Percentiles rank a stretch among this genome's conserved stretches.
Evolutionary conservation across 2,797 vertebrate species (phyloP).

Genomic region (Orestias chungarensis): DNA sequence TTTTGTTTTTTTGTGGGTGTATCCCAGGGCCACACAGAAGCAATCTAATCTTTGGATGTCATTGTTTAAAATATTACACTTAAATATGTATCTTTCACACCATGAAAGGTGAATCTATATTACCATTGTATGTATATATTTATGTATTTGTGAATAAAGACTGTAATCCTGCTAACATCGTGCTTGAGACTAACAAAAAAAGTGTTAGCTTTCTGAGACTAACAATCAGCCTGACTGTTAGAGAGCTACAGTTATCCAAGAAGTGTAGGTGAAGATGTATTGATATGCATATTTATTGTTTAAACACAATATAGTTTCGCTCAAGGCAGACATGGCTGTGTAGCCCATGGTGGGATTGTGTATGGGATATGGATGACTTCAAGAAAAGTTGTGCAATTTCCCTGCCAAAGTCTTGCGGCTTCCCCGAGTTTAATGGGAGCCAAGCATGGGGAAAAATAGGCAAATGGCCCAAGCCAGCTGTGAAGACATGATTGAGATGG

Average conservation of each 20-base stretch:
- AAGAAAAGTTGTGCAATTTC: constrained; percentile 41
- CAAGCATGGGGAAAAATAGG: constrained; percentile 33
- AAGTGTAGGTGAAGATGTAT: constrained; percentile 63
- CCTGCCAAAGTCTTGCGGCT: constrained; percentile 35
- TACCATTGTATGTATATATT: constrained; percentile 36
- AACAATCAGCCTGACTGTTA: constrained; percentile 60
- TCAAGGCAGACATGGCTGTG: constrained; percentile 32
- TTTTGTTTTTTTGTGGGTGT: too few relatives aligned
- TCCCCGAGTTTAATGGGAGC: constrained; percentile 44
- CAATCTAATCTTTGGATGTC: constrained; percentile 55
- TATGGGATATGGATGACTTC: constrained; percentile 36
- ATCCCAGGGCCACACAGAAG: constrained; percentile 48
- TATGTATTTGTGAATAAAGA: constrained; percentile 37
- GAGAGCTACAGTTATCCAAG: constrained; percentile 61
- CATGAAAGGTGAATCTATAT: constrained; percentile 43
- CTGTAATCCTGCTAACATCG: constrained; percentile 56
- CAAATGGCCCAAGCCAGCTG: constrained; percentile 46
- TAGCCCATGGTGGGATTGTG: constrained; percentile 34
- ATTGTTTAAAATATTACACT: constrained; percentile 65
- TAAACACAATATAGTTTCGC: constrained; percentile 54
- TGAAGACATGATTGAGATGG: constrained; percentile 34
- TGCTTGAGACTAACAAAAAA: constrained; percentile 55
- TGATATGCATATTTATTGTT: constrained; percentile 57
- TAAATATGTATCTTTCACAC: constrained; percentile 55
- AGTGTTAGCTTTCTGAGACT: constrained; percentile 54